Evolutionary conservation across 2,113 vertebrate species (phyloP), one percentile per base, ranked within the genome.

Genomic region (Clupea harengus): DNA sequence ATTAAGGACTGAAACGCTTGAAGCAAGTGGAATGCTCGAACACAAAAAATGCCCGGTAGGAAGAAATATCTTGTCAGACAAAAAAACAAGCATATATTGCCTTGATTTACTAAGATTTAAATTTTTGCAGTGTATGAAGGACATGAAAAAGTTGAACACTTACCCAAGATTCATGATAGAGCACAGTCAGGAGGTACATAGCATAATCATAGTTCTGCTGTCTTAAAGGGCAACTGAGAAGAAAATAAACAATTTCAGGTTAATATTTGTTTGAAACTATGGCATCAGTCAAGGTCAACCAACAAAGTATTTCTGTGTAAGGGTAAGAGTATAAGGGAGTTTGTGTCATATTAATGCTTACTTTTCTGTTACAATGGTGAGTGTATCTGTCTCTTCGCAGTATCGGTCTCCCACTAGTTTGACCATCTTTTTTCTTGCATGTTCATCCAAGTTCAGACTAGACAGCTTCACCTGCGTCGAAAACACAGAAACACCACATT

Each of bases 111-210:
- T 39, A 39, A 39, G 2, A 39, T 39, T 39, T 39, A 1, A 39
- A 39, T 39, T 39, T 39, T 39, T 39, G 39, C 39, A 39, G 39
- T 39, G 39, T 39, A 25, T 9, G 22, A 22, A 18, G 20, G 57
- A n/a, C 57, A 64, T 22, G 20, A n/a, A n/a, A 64, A 22, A n/a
- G 22, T 67, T 11, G n/a, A 67, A 39, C 32, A 89, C 97, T 97
- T 95, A 99, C 98, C 97, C 98, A 99, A 11, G 98, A 98, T 87
- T 99, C 98, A 4, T 99, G 98, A 92, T 97, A 99, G 47, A 99
- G 92, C 87, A 99, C 98, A 3, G 98, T 99, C 13, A 99, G 96
- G 52, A 99, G 95, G 90, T 99, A 99, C 88, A 97, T 88, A 84
- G 96, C 94, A 15, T 99, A 97, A 91, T 99, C 96, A 44, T 95